Base-by-base conservation (phyloP, 2,888 invertebrate species). In the Halictus quadricinctus region DNA sequence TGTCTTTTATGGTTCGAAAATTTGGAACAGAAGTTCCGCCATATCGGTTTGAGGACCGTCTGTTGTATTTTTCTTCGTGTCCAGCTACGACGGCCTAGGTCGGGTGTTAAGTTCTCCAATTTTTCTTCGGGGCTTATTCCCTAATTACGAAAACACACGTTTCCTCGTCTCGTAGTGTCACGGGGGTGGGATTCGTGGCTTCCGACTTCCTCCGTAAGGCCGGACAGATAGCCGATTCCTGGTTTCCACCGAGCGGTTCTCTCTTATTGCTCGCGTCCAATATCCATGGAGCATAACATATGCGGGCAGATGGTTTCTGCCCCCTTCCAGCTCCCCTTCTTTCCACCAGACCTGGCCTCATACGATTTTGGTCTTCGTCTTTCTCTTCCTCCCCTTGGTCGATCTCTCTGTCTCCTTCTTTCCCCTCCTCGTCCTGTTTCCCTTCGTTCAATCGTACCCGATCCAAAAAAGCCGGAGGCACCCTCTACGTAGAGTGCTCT, bases 241-340 rank as follows among this genome's bases (percentile, higher is more conserved):
- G 90, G 87, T 92, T 91, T 91, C 88, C 87, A 87, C 80, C 84
- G 88, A 91, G 87, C 88, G 90, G 81, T 90, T 92, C 88, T 86
- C 86, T 90, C 91, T 89, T 87, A 80, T 78, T 85, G 85, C 89
- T 87, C 76, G 86, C 87, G 84, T 85, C 83, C 84, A 86, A 89
- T 88, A 88, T 89, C 88, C 89, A 88, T 89, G 88, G 90, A 88
- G 92, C 87, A 93, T 93, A 93, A 93, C 93, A 91, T 93, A 93
- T 93, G 93, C 93, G 93, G 92, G 93, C 93, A 93, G 93, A 93
- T 93, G 93, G 93, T 93, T 91, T 90, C 89, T 91, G 90, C 87
- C 89, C 89, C 90, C 90, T 88, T 90, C 82, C 85, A 82, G 76
- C 74, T 78, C 80, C 77, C 84, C 79, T 70, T 60, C 75, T 54